Percentiles rank a stretch among this genome's conserved stretches.
phyloP scores from a whole-genome alignment of 2,797 vertebrate species.

The Lophotriccus pileatus region DNA sequence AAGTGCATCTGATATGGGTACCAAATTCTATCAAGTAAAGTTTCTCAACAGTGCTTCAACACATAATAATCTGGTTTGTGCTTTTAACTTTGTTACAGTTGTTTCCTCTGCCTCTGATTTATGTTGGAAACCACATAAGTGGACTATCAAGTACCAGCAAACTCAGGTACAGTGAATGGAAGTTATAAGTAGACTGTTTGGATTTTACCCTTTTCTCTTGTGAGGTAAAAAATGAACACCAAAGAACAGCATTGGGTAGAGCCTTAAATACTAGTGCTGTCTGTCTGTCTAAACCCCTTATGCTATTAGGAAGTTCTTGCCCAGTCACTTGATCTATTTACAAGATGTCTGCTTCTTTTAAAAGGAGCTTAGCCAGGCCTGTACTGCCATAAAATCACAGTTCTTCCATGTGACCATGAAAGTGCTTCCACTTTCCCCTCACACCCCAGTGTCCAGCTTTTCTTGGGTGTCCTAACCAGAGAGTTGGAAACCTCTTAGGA shows the following conservation, averaged over 20 bases:
- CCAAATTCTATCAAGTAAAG: neutral
- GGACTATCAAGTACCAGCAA: constrained; percentile 92
- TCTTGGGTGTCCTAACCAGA: neutral
- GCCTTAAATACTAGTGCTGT: neutral
- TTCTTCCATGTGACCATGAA: neutral
- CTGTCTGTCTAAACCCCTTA: neutral
- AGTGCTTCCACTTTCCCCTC: neutral
- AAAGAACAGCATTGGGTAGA: neutral
- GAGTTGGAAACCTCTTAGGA: neutral
- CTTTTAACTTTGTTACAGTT: constrained; percentile 78
- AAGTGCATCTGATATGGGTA: neutral
- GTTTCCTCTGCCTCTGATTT: constrained; percentile 91
- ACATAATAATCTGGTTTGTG: constrained; percentile 21
- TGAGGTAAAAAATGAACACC: neutral
- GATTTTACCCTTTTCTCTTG: neutral
- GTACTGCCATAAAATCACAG: neutral
- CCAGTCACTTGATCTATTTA: neutral
- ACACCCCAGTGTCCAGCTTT: neutral
- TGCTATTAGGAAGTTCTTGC: neutral
- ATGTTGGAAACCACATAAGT: constrained; percentile 90
- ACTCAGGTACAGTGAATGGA: constrained; percentile 82
- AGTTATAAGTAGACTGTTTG: neutral
- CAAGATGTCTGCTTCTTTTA: neutral
- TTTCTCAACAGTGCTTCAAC: neutral
- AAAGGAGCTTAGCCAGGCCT: neutral